These are phyloP conservation scores for Prunella strophiata DNA, from an alignment of 2,797 vertebrate genomes.

Conservation along the genomic window DNA sequence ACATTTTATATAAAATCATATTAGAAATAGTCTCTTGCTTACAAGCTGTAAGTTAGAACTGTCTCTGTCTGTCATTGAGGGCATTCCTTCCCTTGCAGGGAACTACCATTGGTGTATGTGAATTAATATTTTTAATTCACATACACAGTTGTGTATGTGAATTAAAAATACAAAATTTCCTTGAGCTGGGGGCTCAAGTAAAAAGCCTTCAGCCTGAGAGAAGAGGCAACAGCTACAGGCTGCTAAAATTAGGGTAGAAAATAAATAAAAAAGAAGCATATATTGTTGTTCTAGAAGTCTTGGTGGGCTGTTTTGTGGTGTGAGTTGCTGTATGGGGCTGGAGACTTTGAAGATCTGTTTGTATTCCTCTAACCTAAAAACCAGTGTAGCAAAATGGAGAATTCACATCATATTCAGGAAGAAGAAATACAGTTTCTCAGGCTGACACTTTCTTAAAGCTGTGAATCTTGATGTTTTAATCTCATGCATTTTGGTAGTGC, in stretches of 20 bases:
- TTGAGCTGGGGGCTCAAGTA: background rate
- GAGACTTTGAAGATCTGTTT: constrained; percentile 12
- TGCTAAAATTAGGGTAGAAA: background rate
- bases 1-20: too few relatives aligned
- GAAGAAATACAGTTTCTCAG: constrained; percentile 44
- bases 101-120: background rate
- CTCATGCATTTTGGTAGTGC: constrained; percentile 63
- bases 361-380: constrained; percentile 48
- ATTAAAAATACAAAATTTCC: background rate
- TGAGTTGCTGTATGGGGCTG: background rate
- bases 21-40: background rate
- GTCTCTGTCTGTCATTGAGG: background rate
- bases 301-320: constrained; percentile 24
- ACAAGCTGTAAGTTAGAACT: background rate
- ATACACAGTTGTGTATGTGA: background rate
- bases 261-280: background rate
- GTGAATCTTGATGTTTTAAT: constrained; percentile 75
- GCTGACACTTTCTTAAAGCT: constrained; percentile 56
- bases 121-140: background rate
- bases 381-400: constrained; percentile 27
- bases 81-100: background rate
- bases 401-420: constrained; percentile 16
- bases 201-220: background rate
- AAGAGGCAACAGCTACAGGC: background rate
- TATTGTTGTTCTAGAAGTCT: background rate